These are phyloP conservation scores for Porites evermanni DNA, from an alignment of 92 coral and sea anemone species.

Conservation along the genomic window DNA sequence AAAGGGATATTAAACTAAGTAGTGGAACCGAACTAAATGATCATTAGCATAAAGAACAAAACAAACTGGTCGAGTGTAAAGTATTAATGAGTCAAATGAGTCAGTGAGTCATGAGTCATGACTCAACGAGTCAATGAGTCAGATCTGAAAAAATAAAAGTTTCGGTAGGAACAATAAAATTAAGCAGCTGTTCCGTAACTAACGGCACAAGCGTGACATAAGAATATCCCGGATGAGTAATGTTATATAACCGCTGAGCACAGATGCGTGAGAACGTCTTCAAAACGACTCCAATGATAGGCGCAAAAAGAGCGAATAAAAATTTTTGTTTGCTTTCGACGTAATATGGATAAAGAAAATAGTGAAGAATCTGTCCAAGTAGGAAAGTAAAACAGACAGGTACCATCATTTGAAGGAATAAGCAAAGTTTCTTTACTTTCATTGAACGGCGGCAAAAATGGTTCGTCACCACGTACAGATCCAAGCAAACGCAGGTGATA, in stretches of 20 bases:
- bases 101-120: no score
- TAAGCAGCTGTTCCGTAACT: neutral
- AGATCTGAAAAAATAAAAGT: no score
- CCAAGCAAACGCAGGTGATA: neutral
- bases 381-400: neutral
- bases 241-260: constrained; percentile 9
- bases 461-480: neutral
- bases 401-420: neutral
- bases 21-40: no score
- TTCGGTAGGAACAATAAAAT: no score
- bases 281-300: neutral
- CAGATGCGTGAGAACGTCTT: neutral
- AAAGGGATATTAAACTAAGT: no score
- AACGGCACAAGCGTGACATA: constrained; percentile 3
- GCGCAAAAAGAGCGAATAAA: neutral
- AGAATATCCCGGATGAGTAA: constrained; percentile 13
- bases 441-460: neutral
- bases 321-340: neutral
- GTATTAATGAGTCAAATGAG: no score
- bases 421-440: neutral
- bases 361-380: neutral
- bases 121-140: no score
- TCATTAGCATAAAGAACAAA: no score
- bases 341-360: neutral
- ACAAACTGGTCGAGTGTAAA: no score